phyloP scores from a whole-genome alignment of 2,797 vertebrate species.

The Amblyopsis hoosieri region DNA sequence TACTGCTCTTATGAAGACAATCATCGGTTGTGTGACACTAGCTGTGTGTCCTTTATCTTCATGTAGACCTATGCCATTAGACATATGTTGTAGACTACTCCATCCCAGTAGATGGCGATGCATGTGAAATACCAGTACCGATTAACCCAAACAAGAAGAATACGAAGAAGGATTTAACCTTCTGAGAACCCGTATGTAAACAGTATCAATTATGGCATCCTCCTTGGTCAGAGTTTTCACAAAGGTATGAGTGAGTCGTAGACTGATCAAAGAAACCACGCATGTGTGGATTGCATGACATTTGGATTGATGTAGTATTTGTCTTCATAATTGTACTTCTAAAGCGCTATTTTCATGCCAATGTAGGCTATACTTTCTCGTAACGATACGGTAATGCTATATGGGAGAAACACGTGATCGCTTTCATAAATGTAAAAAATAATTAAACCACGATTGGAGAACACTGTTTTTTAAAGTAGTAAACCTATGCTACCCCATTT shows the following conservation, averaged over 20 bases:
- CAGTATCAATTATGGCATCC: constrained; percentile 66
- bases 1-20: background rate
- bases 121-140: too few relatives aligned
- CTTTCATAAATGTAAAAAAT: too few relatives aligned
- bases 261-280: fast-evolving
- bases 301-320: background rate
- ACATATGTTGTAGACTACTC: too few relatives aligned
- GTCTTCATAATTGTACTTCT: too few relatives aligned
- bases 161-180: background rate
- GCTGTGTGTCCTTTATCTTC: constrained; percentile 14
- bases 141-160: background rate
- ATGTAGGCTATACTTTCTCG: background rate
- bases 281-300: background rate
- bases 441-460: too few relatives aligned
- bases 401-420: too few relatives aligned
- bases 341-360: too few relatives aligned
- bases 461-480: too few relatives aligned
- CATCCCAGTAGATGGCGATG: background rate
- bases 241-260: constrained; percentile 64
- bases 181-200: constrained; percentile 41
- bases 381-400: too few relatives aligned
- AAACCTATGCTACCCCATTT: too few relatives aligned
- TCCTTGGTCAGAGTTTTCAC: constrained; percentile 50
- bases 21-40: constrained; percentile 16
- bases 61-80: background rate